Base-by-base conservation (phyloP, 1,140 invertebrate genomes). In the Drosophila mojavensis region DNA sequence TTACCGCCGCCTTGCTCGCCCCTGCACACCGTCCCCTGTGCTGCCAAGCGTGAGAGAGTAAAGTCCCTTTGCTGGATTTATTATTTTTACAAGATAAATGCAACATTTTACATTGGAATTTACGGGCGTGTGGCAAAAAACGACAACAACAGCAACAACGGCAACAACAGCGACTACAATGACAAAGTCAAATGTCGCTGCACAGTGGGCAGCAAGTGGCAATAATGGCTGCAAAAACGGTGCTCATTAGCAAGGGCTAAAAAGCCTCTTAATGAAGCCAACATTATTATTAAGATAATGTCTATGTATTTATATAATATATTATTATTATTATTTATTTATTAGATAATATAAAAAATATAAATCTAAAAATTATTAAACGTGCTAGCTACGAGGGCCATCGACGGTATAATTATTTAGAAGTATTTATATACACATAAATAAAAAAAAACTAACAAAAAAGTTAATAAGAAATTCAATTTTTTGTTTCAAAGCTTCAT, bases 41-140 rank as follows among this genome's bases (percentile, higher is more conserved):
- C 68, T 66, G 75, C 79, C 79, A 88, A 86, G 83, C 83, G 83
- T 86, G 80, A 70, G 82, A 74, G 82, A 89, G 83, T 71, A 83
- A 83, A 88, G 83, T 89, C 84, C 76, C 80, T 81, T 77, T 65
- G 54, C 69, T 51, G 75, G 84, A 89, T 89, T 89, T 89, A 89
- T 89, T 89, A 89, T 89, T 89, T 89, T 89, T 89, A 90, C 84
- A 84, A 89, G 84, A 90, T 89, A 89, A 89, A 89, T 89, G 84
- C 84, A 89, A 89, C 84, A 89, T 89, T 89, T 89, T 84, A 84
- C 85, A 89, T 86, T 75, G 79, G 77, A 88, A 86, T 86, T 86
- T 86, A 86, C 82, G 75, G 72, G 71, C 64, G 72, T 79, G 75
- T 55, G 79, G 82, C 71, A 39, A 68, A 72, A 79, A 79, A 89